Conservation (phyloP, 2,113 vertebrate species). For the Charadrius vociferus region DNA sequence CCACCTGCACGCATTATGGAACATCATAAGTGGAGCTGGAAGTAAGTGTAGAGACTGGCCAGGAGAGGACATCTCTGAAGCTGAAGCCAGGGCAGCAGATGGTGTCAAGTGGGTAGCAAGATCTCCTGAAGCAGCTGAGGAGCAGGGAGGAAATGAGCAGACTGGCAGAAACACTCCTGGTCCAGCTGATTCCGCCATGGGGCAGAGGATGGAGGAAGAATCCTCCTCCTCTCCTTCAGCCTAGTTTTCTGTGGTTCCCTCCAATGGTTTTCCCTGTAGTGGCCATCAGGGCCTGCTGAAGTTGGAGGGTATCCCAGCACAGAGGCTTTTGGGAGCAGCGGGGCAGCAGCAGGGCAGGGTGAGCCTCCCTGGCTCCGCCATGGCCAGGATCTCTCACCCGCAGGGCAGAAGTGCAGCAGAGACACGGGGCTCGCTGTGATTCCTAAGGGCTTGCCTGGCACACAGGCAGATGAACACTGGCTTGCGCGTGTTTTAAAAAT, state of each 20-base stretch:
- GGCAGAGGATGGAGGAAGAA: neutral
- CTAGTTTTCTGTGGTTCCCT: neutral
- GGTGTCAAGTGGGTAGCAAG: neutral
- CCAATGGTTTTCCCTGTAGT: neutral
- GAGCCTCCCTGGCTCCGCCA: accelerated
- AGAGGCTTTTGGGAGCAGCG: neutral
- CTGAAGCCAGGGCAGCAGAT: neutral
- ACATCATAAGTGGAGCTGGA: neutral
- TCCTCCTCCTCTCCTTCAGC: neutral
- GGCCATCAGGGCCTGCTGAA: neutral
- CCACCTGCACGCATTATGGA: neutral
- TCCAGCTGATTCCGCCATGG: neutral
- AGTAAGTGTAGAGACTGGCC: neutral
- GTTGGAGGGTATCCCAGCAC: accelerated
- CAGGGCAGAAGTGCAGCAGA: neutral
- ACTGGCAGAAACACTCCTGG: neutral
- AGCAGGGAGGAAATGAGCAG: neutral
- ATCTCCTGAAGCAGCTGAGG: neutral
- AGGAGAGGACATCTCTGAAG: neutral
- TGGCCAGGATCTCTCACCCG: accelerated
- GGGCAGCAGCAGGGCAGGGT: neutral
- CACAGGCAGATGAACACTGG: neutral
- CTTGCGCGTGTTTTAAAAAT: neutral
- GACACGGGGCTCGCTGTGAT: accelerated
- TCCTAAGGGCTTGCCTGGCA: neutral